phyloP scores from a whole-genome alignment of 2,113 vertebrate genomes.

The Kobus ellipsiprymnus region DNA sequence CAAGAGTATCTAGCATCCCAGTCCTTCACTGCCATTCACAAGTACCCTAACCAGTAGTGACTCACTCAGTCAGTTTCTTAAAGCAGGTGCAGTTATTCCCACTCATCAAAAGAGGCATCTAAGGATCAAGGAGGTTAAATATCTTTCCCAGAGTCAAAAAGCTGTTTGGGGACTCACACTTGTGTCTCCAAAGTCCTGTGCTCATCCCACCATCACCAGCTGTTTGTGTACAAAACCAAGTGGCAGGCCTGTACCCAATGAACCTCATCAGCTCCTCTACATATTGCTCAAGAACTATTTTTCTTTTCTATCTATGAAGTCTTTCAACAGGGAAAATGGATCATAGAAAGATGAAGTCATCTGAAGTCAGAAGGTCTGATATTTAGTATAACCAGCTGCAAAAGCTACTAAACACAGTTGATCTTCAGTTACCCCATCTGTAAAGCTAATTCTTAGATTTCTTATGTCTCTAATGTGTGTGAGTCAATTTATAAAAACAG shows the following conservation, averaged over 20 bases:
- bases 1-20: neutral
- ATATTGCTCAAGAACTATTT: slow-evolving; percentile 9
- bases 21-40: neutral
- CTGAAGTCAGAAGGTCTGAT: neutral
- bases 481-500: neutral
- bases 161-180: neutral
- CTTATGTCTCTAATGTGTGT: neutral
- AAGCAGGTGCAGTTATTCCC: neutral
- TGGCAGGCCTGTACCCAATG: neutral
- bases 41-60: neutral
- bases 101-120: neutral
- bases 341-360: neutral
- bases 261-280: neutral
- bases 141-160: neutral
- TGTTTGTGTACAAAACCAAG: neutral
- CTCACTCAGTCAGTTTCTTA: neutral
- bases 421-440: neutral
- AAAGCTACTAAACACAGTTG: neutral
- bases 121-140: neutral
- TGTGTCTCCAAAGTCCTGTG: neutral
- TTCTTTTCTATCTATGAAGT: neutral
- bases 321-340: neutral
- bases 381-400: neutral
- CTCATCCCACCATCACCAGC: neutral
- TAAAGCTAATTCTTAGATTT: neutral